Evolutionary conservation across 2,888 invertebrate genomes (phyloP), one percentile per base, ranked within the genome.

Genomic region (Zaprionus lineosus): DNA sequence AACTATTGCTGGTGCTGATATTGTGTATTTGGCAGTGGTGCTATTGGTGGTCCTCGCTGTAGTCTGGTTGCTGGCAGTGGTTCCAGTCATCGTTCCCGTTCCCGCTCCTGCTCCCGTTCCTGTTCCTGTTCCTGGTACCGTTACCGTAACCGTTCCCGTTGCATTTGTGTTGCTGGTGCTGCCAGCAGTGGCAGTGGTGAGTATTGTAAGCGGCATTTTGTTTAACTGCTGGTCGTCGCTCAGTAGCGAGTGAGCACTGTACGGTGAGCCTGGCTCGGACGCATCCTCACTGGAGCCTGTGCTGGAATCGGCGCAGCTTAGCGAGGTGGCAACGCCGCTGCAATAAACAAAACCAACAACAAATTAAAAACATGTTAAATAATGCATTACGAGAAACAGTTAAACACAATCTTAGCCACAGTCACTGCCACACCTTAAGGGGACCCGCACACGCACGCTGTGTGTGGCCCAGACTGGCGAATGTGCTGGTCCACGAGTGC

Each of bases 231-330:
- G 93, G 87, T 91, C 91, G 85, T 91, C 91, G 90, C 93, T 90
- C 89, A 91, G 89, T 73, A 68, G 77, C 84, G 87, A 83, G 65
- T 84, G 84, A 39, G 78, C 86, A 90, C 89, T 95, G 91, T 94
- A 95, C 79, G 96, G 96, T 58, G 96, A 96, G 70, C 95, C 94
- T 52, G 96, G 96, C 90, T 96, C 96, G 81, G 95, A 95, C 90
- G 95, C 95, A 91, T 96, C 96, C 84, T 88, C 88, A 91, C 95
- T 96, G 85, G 93, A 93, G 85, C 93, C 92, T 70, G 92, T 92
- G 90, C 93, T 82, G 64, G 81, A 82, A 83, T 95, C 95, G 62
- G 94, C 92, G 83, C 94, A 93, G 91, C 95, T 94, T 88, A 94
- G 91, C 87, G 94, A 91, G 88, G 94, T 93, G 88, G 95, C 96